Evolutionary conservation across 2,888 invertebrate genomes (phyloP).

Genomic region (Aricia artaxerxes): DNA sequence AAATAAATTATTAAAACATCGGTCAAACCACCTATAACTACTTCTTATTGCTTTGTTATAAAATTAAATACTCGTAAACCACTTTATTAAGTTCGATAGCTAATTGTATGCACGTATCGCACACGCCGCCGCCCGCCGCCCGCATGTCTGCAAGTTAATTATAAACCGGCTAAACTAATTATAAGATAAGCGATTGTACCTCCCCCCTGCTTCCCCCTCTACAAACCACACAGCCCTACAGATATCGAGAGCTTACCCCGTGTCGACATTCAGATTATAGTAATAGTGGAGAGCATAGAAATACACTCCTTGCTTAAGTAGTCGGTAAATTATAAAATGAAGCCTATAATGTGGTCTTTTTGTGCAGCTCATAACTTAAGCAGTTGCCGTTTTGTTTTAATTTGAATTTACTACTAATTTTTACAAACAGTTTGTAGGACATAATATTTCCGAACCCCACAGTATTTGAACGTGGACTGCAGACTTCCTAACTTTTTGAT

Average conservation of each 20-base stretch:
- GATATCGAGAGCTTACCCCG: background rate
- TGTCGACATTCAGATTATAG: background rate
- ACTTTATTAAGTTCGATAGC: background rate
- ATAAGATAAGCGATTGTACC: background rate
- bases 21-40: background rate
- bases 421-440: too few relatives aligned
- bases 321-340: too few relatives aligned
- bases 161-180: slow-evolving; percentile 9
- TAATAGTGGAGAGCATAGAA: background rate
- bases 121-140: background rate
- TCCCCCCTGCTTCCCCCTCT: background rate
- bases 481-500: background rate
- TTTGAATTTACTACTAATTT: too few relatives aligned
- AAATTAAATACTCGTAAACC: background rate
- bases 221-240: background rate
- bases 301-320: too few relatives aligned
- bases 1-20: background rate
- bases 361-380: too few relatives aligned
- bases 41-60: background rate
- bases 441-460: too few relatives aligned
- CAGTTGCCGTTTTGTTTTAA: too few relatives aligned
- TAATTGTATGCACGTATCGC: background rate
- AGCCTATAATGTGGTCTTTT: too few relatives aligned
- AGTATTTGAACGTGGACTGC: too few relatives aligned
- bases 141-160: slow-evolving; percentile 14